Percentiles rank a stretch among this genome's conserved stretches.
These are phyloP conservation scores for Dunckerocampus dactyliophorus DNA, from an alignment of 2,113 vertebrate genomes.

Conservation along the genomic window DNA sequence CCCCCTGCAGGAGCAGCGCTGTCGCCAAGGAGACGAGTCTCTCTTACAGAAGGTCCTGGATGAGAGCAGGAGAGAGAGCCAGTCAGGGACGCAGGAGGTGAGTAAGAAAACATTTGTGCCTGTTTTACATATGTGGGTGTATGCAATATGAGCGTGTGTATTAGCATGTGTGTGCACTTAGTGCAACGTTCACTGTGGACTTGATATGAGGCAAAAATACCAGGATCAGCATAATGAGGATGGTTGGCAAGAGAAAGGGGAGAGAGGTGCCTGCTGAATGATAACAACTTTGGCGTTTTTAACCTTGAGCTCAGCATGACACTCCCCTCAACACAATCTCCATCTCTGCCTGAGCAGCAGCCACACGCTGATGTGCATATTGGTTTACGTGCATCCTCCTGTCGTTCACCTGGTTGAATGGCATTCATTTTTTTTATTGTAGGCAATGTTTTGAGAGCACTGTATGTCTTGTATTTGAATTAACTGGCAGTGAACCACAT, in stretches of 20 bases:
- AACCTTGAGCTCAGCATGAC: constrained; percentile 56
- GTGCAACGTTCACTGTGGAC: constrained; percentile 25
- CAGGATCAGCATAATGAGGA: constrained; percentile 26
- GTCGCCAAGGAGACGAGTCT: constrained; percentile 81
- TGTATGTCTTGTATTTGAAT: background rate
- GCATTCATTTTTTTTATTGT: background rate
- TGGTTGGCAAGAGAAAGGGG: constrained; percentile 13
- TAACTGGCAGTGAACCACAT: background rate
- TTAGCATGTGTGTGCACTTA: constrained; percentile 3
- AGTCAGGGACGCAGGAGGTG: constrained; percentile 74
- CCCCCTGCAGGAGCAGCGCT: constrained; percentile 79
- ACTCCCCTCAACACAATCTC: constrained; percentile 39
- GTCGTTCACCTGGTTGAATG: background rate
- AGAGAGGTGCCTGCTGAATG: constrained; percentile 29
- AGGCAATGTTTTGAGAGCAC: background rate
- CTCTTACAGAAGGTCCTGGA: constrained; percentile 69
- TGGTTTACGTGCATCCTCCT: background rate
- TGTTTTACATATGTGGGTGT: constrained; percentile 24
- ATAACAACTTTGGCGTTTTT: constrained; percentile 40
- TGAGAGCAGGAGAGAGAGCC: constrained; percentile 66
- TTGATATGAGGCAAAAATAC: constrained; percentile 21
- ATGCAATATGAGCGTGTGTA: constrained; percentile 5
- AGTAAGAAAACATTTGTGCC: constrained; percentile 46
- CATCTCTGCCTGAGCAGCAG: constrained; percentile 33
- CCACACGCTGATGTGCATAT: constrained; percentile 4